phyloP scores from a whole-genome alignment of 2,113 vertebrate genomes.

The Cervus canadensis region DNA sequence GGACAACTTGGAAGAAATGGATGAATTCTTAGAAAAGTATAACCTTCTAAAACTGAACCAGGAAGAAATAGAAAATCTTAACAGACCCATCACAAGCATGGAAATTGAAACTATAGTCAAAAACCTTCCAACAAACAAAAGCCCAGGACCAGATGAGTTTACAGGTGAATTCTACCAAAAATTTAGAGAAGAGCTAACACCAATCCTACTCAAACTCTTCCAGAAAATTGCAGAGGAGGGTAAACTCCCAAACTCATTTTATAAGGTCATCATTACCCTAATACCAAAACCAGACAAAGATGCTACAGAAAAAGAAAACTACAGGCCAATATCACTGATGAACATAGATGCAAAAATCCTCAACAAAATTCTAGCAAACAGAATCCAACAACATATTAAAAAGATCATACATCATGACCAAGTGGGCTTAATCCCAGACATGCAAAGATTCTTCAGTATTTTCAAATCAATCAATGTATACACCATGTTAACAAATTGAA shows the following conservation, averaged over 20 bases:
- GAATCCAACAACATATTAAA: not conserved
- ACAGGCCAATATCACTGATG: not conserved
- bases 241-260: not conserved
- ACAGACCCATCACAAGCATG: not conserved
- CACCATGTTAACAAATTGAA: not conserved
- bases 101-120: not conserved
- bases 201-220: not conserved
- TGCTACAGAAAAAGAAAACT: not conserved
- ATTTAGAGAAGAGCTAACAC: not conserved
- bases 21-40: not conserved
- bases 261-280: not conserved
- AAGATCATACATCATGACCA: not conserved
- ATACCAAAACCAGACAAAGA: not conserved
- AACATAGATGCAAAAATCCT: not conserved
- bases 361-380: not conserved
- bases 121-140: not conserved
- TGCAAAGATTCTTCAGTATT: not conserved
- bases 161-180: not conserved
- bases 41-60: not conserved
- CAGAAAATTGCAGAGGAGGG: not conserved
- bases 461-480: not conserved
- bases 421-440: not conserved
- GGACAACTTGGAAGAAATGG: not conserved
- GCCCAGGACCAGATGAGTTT: not conserved
- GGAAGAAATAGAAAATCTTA: not conserved